phyloP scores from a whole-genome alignment of 2,888 invertebrate genomes.

The Aphrophora alni region DNA sequence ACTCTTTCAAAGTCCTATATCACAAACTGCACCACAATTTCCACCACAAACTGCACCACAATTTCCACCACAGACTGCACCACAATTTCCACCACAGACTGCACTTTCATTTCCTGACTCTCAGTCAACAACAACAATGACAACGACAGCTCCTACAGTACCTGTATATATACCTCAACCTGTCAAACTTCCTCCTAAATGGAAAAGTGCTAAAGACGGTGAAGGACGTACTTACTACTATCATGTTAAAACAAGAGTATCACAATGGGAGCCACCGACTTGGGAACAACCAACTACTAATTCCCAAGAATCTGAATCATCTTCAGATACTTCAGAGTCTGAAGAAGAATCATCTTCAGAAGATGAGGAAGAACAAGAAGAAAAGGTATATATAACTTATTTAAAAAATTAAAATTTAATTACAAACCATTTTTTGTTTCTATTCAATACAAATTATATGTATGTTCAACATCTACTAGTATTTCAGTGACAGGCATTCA shows the following conservation, averaged over 20 bases:
- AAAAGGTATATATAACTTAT: slow-evolving; percentile 45
- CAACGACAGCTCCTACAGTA: slow-evolving; percentile 48
- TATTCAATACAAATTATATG: too few species aligned
- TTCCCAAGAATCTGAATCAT: slow-evolving; percentile 48
- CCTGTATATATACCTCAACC: slow-evolving; percentile 42
- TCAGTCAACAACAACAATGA: slow-evolving; percentile 50
- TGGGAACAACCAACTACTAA: slow-evolving; percentile 50
- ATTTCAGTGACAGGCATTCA: too few species aligned
- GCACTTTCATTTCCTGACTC: slow-evolving; percentile 32
- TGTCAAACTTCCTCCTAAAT: slow-evolving; percentile 77
- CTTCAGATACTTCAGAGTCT: slow-evolving; percentile 43
- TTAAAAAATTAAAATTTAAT: too few species aligned
- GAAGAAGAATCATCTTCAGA: slow-evolving; percentile 44
- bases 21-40: not conserved
- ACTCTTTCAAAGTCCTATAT: not conserved
- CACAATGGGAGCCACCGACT: slow-evolving; percentile 77
- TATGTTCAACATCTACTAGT: too few species aligned
- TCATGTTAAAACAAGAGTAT: slow-evolving; percentile 76
- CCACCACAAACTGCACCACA: too few species aligned
- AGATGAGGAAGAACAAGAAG: slow-evolving; percentile 47
- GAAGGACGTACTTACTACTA: slow-evolving; percentile 92
- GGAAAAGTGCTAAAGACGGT: slow-evolving; percentile 82
- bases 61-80: too few species aligned
- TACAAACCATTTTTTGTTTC: too few species aligned
- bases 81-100: slow-evolving; percentile 26